Evolutionary conservation across 92 coral and sea anemone species (phyloP).

Genomic region (Paragorgia papillata): DNA sequence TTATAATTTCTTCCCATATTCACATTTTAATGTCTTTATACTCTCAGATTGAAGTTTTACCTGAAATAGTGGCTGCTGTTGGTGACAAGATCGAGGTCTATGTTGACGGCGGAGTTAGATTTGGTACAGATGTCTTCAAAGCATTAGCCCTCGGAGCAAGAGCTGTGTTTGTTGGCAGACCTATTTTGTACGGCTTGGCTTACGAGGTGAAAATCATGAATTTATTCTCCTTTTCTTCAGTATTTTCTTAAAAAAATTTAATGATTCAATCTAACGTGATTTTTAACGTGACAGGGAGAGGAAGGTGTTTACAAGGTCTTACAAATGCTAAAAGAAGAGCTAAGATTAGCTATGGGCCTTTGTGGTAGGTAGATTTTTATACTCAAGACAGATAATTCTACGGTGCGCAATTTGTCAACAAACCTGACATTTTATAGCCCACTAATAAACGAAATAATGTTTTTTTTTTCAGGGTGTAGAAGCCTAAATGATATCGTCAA

Average conservation of each 20-base stretch:
- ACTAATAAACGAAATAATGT: no score
- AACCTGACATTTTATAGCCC: no score
- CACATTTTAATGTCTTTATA: not conserved
- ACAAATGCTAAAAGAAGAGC: constrained; percentile 25
- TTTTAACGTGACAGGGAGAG: constrained; percentile 1
- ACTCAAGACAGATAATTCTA: no score
- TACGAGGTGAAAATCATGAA: constrained; percentile 28
- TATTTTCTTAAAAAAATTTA: no score
- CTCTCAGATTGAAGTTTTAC: constrained; percentile 50
- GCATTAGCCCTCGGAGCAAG: constrained; percentile 54
- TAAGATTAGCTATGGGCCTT: constrained; percentile 34
- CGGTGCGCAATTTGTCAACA: no score
- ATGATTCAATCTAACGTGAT: not conserved
- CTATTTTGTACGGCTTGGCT: constrained; percentile 44
- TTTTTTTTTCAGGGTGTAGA: constrained; percentile 11
- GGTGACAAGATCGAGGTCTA: constrained; percentile 51
- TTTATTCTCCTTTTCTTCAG: no score
- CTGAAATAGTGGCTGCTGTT: constrained; percentile 52
- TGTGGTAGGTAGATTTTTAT: not conserved
- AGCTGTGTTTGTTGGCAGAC: constrained; percentile 54
- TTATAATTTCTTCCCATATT: no score
- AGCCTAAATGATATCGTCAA: constrained; percentile 23
- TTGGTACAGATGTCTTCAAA: constrained; percentile 55
- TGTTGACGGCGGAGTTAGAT: constrained; percentile 55
- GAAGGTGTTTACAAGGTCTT: constrained; percentile 11